Evolutionary conservation across 2,888 invertebrate genomes (phyloP).

Genomic region (Acanthococcus lagerstroemiae): DNA sequence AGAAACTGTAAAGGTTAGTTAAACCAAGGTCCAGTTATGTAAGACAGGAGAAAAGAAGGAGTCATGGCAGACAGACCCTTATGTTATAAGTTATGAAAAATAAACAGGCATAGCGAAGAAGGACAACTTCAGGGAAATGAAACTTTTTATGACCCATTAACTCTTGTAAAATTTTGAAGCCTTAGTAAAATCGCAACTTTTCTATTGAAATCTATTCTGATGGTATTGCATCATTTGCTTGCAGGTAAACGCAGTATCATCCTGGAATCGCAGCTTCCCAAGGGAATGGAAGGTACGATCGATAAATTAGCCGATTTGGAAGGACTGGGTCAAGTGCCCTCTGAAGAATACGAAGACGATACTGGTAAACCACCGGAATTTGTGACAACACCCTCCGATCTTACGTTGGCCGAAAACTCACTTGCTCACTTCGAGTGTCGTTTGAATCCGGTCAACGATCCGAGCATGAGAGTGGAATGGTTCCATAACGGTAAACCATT

Average conservation of each 20-base stretch:
- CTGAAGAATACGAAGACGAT: conserved; percentile 66
- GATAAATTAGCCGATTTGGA: conserved; percentile 86
- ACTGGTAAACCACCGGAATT: conserved; percentile 83
- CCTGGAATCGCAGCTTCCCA: conserved; percentile 79
- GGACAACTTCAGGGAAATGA: too few relatives aligned
- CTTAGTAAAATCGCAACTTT: too few relatives aligned
- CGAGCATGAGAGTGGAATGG: conserved; percentile 93
- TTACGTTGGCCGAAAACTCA: conserved; percentile 72
- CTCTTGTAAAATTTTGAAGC: too few relatives aligned
- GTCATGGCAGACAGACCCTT: too few relatives aligned
- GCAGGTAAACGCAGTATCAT: conserved; percentile 71
- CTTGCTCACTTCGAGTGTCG: conserved; percentile 89
- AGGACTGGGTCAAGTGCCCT: conserved; percentile 64
- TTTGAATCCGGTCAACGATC: conserved; percentile 78
- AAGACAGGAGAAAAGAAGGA: too few relatives aligned
- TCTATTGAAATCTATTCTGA: too few relatives aligned
- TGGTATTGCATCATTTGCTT: conserved; percentile 17
- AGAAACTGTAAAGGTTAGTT: too few relatives aligned
- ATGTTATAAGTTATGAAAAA: too few relatives aligned
- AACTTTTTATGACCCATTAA: too few relatives aligned
- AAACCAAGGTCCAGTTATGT: too few relatives aligned
- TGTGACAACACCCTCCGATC: conserved; percentile 73
- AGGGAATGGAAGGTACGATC: conserved; percentile 87
- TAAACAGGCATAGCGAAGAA: too few relatives aligned
- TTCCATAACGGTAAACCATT: conserved; percentile 92